These are phyloP conservation scores for Camponotus vicinus DNA, from an alignment of 1,140 invertebrate species.

Conservation along the genomic window DNA sequence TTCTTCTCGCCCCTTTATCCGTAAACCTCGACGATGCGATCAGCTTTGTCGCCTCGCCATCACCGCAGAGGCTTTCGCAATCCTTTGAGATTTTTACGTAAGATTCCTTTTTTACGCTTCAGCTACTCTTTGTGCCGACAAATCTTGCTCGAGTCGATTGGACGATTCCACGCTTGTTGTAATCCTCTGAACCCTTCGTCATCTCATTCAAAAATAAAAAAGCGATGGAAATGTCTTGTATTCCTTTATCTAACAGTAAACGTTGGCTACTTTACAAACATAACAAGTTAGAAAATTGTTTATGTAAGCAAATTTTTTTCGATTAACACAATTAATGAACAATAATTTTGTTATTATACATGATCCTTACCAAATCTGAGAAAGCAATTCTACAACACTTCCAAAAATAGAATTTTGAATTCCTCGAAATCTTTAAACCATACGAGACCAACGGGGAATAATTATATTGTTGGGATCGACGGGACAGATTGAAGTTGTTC, in stretches of 20 bases:
- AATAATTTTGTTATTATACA: not conserved
- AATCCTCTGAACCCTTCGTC: conserved; percentile 38
- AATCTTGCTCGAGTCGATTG: conserved; percentile 32
- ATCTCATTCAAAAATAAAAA: conserved; percentile 26
- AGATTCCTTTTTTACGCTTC: conserved; percentile 75
- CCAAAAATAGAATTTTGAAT: conserved; percentile 1
- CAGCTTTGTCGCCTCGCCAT: conserved; percentile 64
- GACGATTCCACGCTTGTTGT: conserved; percentile 47
- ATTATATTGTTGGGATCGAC: not conserved
- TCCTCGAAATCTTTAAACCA: conserved; percentile 1
- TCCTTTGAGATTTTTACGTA: conserved; percentile 77
- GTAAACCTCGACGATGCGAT: conserved; percentile 67
- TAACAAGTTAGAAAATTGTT: not conserved
- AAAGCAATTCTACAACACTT: not conserved
- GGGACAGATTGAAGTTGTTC: conserved; percentile 19
- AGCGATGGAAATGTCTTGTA: not conserved
- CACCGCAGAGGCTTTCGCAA: conserved; percentile 74
- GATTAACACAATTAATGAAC: not conserved
- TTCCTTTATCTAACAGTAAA: not conserved
- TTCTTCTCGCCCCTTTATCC: conserved; percentile 68
- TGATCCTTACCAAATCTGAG: not conserved
- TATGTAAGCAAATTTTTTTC: not conserved
- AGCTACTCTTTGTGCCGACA: conserved; percentile 29
- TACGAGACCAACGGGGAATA: not conserved
- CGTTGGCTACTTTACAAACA: not conserved